These are phyloP conservation scores for Excalfactoria chinensis DNA, from an alignment of 2,113 vertebrate species.

Conservation along the genomic window DNA sequence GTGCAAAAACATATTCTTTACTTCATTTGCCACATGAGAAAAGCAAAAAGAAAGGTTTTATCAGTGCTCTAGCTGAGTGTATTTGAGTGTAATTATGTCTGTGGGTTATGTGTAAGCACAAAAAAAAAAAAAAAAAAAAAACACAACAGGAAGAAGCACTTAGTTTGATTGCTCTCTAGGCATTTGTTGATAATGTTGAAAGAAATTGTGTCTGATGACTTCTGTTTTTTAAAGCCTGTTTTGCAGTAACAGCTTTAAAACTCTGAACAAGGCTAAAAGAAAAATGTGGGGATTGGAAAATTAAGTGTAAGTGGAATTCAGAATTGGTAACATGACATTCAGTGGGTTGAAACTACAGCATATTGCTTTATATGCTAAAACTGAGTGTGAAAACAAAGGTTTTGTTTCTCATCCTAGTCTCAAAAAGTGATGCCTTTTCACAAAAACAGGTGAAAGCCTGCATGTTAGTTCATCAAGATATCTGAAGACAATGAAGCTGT, in stretches of 20 bases:
- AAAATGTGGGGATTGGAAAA: neutral
- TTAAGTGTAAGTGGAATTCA: constrained; percentile 31
- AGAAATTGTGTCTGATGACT: constrained; percentile 45
- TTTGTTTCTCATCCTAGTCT: neutral
- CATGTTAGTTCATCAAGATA: neutral
- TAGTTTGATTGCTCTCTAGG: constrained; percentile 57
- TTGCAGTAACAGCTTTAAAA: constrained; percentile 50
- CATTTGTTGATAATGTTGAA: constrained; percentile 55
- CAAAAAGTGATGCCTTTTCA: neutral
- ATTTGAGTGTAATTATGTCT: neutral
- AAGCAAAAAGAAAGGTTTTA: constrained; percentile 10
- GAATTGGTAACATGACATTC: neutral
- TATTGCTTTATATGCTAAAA: constrained; percentile 17
- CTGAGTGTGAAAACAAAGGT: neutral
- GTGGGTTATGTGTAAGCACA: neutral
- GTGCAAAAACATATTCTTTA: neutral
- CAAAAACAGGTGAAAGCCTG: neutral
- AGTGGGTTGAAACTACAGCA: neutral
- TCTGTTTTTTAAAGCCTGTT: constrained; percentile 45
- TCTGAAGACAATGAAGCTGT: neutral
- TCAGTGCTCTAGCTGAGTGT: neutral
- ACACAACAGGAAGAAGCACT: constrained; percentile 61
- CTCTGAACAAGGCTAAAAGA: constrained; percentile 4
- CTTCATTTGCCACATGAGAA: neutral
- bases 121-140: too few relatives aligned